These are phyloP conservation scores for Limnothrissa miodon DNA, from an alignment of 2,113 vertebrate species.

Conservation along the genomic window DNA sequence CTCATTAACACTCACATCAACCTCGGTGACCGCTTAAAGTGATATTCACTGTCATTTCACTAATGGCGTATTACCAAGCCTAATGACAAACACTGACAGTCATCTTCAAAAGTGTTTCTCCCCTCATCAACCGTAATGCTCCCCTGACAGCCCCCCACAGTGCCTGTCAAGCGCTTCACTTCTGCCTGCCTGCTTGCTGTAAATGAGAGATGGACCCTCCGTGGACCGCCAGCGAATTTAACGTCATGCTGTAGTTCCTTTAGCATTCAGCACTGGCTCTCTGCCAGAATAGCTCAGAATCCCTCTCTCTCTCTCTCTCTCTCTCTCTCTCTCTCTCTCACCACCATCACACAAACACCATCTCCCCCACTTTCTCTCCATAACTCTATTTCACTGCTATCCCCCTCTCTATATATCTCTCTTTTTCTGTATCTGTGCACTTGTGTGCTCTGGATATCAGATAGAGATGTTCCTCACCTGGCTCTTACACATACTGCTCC, in stretches of 20 bases:
- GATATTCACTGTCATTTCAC: background rate
- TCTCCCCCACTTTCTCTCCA: background rate
- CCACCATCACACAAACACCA: no score
- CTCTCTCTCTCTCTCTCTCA: background rate
- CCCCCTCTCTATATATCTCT: background rate
- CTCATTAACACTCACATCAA: background rate
- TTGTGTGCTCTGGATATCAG: background rate
- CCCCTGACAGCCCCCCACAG: background rate
- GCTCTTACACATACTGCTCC: background rate
- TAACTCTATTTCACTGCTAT: no score
- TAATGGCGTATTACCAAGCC: background rate
- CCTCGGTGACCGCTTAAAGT: background rate
- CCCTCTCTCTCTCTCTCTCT: background rate
- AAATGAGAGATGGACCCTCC: constrained; percentile 2
- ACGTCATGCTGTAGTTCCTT: background rate
- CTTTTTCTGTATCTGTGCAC: background rate
- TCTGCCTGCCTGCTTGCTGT: background rate
- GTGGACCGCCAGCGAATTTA: background rate
- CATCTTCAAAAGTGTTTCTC: background rate
- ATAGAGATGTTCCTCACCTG: constrained; percentile 7
- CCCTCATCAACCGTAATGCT: background rate
- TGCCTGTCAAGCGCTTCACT: background rate
- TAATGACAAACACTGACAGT: background rate
- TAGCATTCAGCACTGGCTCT: background rate
- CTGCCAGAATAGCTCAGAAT: background rate